These are phyloP conservation scores for Formica selysi DNA, from an alignment of 1,140 invertebrate species.

Conservation along the genomic window DNA sequence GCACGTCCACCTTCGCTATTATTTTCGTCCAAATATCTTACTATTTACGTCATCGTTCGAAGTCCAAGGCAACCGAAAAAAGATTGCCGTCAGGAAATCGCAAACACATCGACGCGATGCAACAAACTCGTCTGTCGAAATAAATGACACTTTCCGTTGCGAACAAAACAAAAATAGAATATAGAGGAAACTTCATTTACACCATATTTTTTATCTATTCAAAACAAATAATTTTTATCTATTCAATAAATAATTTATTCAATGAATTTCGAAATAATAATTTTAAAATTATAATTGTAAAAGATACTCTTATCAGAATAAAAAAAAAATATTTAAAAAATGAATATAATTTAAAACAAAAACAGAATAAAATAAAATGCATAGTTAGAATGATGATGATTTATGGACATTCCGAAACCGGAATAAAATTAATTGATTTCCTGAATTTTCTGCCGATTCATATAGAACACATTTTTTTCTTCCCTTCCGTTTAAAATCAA, in stretches of 20 bases:
- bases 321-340: neutral
- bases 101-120: neutral
- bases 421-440: too few species aligned
- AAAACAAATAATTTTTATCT: neutral
- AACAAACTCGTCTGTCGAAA: neutral
- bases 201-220: conserved; percentile 6
- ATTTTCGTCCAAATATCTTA: conserved; percentile 15
- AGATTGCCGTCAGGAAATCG: neutral
- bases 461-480: neutral
- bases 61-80: conserved; percentile 40
- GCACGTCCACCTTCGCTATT: conserved; percentile 10
- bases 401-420: too few species aligned
- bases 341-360: too few species aligned
- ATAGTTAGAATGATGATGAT: too few species aligned
- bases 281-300: neutral
- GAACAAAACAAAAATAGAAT: neutral
- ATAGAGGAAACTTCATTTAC: neutral
- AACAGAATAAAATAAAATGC: too few species aligned
- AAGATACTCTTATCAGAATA: neutral
- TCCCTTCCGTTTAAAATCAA: conserved; percentile 35
- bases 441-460: too few species aligned
- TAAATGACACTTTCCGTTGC: conserved; percentile 6
- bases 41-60: conserved; percentile 41
- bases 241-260: neutral
- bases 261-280: neutral